A percentile compares a stretch with the other conserved stretches of the same genome.
Conservation (phyloP, 2,888 invertebrate genomes). For the Loripinus fragilis region DNA sequence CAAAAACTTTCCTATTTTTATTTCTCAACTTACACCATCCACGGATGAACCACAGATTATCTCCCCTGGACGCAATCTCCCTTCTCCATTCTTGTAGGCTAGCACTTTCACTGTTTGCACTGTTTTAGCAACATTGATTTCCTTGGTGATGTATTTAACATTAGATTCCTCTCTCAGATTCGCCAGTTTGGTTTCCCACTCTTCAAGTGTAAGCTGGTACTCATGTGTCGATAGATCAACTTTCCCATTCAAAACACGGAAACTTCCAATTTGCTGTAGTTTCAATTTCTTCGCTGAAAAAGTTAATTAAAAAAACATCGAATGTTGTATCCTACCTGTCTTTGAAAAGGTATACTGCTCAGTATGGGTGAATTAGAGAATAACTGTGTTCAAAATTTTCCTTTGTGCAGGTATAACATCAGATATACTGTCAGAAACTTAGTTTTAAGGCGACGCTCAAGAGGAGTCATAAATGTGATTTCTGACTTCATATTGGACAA, state of each 20-base stretch:
- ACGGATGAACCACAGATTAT: slow-evolving; percentile 82
- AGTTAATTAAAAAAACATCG: not conserved
- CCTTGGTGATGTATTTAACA: slow-evolving; percentile 76
- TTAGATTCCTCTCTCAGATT: slow-evolving; percentile 76
- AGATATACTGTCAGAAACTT: too few relatives aligned
- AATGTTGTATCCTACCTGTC: too few relatives aligned
- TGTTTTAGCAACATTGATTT: slow-evolving; percentile 79
- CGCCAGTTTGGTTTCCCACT: slow-evolving; percentile 78
- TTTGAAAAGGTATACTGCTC: too few relatives aligned
- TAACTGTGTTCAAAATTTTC: too few relatives aligned
- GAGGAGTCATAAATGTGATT: too few relatives aligned
- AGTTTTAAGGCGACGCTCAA: too few relatives aligned
- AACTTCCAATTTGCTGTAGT: slow-evolving; percentile 80
- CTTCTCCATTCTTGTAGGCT: slow-evolving; percentile 83
- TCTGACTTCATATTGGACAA: too few relatives aligned
- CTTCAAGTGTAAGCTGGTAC: slow-evolving; percentile 78
- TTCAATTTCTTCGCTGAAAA: slow-evolving; percentile 71
- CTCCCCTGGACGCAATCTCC: slow-evolving; percentile 78
- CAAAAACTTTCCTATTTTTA: too few relatives aligned
- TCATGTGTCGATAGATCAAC: slow-evolving; percentile 82
- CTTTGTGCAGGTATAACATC: too few relatives aligned
- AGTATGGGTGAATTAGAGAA: too few relatives aligned
- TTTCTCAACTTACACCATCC: slow-evolving; percentile 78
- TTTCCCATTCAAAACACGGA: slow-evolving; percentile 82
- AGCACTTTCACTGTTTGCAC: slow-evolving; percentile 80